These are phyloP conservation scores for Cantharis flavilabris DNA, from an alignment of 2,888 invertebrate species.

Conservation along the genomic window DNA sequence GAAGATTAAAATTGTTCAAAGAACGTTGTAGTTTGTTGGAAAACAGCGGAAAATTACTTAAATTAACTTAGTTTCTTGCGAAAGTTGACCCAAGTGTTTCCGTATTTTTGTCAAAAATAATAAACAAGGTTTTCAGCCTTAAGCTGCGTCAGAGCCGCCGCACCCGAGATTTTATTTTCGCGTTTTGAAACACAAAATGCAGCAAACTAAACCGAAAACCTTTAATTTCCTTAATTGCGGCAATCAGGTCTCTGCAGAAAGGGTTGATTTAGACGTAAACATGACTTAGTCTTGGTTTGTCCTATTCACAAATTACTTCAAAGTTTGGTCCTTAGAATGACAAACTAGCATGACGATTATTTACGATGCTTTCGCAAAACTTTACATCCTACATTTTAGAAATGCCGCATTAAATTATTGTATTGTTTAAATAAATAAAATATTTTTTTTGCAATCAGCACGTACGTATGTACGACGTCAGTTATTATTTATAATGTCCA, in stretches of 20 bases:
- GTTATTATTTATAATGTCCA: conserved; percentile 21
- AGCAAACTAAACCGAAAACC: neutral
- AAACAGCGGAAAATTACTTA: neutral
- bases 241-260: neutral
- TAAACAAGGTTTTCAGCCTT: neutral
- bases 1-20: neutral
- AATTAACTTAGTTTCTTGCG: neutral
- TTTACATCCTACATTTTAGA: neutral
- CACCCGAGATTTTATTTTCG: neutral
- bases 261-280: neutral
- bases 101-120: neutral
- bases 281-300: neutral
- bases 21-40: neutral
- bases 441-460: conserved; percentile 3
- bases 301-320: neutral
- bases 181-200: neutral
- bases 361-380: neutral
- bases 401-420: neutral
- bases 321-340: neutral
- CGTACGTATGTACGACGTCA: neutral
- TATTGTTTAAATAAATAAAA: conserved; percentile 7
- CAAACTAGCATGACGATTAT: neutral
- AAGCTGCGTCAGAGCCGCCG: neutral
- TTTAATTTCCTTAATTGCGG: neutral
- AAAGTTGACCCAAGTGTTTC: neutral